Evolutionary conservation across 2,888 invertebrate species (phyloP).

Genomic region (Agriopis marginaria): DNA sequence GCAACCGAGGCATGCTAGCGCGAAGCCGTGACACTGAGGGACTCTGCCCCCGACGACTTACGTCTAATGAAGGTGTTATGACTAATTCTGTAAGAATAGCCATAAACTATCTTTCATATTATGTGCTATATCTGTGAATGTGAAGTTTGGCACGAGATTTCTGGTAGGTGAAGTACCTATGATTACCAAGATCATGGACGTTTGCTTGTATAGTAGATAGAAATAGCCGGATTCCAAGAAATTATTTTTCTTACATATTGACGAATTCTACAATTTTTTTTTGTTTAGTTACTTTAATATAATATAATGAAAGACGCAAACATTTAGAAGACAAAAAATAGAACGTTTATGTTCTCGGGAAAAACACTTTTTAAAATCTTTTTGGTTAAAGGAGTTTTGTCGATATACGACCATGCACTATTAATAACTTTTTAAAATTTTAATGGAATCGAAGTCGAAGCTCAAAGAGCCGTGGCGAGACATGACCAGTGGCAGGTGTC

Average conservation of each 20-base stretch:
- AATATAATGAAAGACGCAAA: no score
- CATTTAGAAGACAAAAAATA: no score
- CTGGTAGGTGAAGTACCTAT: conserved; percentile 43
- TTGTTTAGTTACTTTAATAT: no score
- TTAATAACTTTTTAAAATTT: conserved; percentile 10
- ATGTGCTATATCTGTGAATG: conserved; percentile 28
- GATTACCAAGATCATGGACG: conserved; percentile 42
- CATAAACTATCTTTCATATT: conserved; percentile 40
- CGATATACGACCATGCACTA: conserved; percentile 2
- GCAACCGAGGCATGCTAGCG: conserved; percentile 60
- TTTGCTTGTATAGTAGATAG: conserved; percentile 26
- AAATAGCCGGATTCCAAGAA: conserved; percentile 23
- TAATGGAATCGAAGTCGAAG: conserved; percentile 21
- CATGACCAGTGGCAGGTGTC: conserved; percentile 59
- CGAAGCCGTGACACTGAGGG: conserved; percentile 52
- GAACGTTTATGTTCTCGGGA: no score
- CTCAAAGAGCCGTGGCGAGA: conserved; percentile 32
- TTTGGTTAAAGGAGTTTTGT: not conserved
- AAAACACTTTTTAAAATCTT: not conserved
- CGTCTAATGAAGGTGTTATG: conserved; percentile 45
- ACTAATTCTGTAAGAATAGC: conserved; percentile 61
- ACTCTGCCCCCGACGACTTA: conserved; percentile 64
- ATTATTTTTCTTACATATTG: no score
- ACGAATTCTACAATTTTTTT: not conserved
- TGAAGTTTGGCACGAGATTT: conserved; percentile 47